A percentile compares a stretch with the other conserved stretches of the same genome.
These are phyloP conservation scores for Neodontobutis hainanensis DNA, from an alignment of 2,113 vertebrate genomes.

Conservation along the genomic window DNA sequence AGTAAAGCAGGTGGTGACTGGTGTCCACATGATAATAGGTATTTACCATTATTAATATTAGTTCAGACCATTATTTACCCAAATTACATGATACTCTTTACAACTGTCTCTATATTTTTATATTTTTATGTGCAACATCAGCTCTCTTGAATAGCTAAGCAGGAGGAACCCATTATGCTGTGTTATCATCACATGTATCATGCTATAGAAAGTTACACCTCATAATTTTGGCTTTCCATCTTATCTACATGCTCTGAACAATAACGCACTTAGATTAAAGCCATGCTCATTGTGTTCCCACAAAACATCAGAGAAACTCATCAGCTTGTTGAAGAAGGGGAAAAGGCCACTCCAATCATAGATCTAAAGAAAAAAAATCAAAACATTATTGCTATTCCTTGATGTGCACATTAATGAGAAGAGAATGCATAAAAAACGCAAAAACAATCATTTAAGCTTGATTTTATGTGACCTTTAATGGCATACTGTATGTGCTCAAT, in stretches of 20 bases:
- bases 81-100: too few relatives aligned
- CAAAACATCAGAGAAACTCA: conserved; percentile 25
- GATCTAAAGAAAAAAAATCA: conserved; percentile 27
- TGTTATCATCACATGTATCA: not conserved
- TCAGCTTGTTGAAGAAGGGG: conserved; percentile 32
- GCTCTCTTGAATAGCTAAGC: not conserved
- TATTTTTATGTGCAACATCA: too few relatives aligned
- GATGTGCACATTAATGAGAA: conserved; percentile 23
- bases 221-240: not conserved
- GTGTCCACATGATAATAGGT: too few relatives aligned
- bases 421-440: conserved; percentile 14
- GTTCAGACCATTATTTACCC: too few relatives aligned
- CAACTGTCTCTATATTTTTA: too few relatives aligned
- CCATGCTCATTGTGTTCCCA: not conserved
- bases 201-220: not conserved
- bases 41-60: too few relatives aligned
- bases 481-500: conserved; percentile 36
- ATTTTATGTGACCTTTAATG: conserved; percentile 67
- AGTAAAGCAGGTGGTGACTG: too few relatives aligned
- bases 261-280: conserved; percentile 14
- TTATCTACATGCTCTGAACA: conserved; percentile 3
- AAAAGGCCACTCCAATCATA: conserved; percentile 69
- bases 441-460: conserved; percentile 46
- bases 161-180: not conserved
- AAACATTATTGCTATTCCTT: conserved; percentile 28